A percentile compares a stretch with the other conserved stretches of the same genome.
phyloP scores from a whole-genome alignment of 2,797 vertebrate species.

The Triplophysa yarkandensis region DNA sequence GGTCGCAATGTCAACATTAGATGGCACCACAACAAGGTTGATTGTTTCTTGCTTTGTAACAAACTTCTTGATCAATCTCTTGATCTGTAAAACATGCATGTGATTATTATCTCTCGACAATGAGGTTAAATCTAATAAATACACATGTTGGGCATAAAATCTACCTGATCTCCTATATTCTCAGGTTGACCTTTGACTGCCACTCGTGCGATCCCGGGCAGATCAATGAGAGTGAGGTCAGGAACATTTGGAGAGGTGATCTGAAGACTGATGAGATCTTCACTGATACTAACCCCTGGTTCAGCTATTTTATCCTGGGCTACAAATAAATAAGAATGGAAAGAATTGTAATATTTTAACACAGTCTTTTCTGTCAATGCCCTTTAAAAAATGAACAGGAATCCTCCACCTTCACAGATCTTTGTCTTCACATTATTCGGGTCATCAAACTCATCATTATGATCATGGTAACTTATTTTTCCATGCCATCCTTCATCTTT shows the following conservation, averaged over 20 bases:
- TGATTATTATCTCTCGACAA: too few species aligned
- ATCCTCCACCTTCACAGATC: slow-evolving; percentile 59
- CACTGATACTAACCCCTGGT: slow-evolving; percentile 73
- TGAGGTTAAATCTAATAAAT: too few species aligned
- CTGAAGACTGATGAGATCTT: slow-evolving; percentile 83
- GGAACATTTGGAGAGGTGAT: slow-evolving; percentile 80
- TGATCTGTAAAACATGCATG: too few species aligned
- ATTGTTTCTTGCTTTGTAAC: too few species aligned
- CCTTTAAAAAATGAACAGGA: not conserved
- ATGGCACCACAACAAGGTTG: slow-evolving; percentile 89
- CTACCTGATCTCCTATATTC: slow-evolving; percentile 83
- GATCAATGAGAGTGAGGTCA: slow-evolving; percentile 89
- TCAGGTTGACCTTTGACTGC: slow-evolving; percentile 81
- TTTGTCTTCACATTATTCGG: slow-evolving; percentile 59
- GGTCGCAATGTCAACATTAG: slow-evolving; percentile 90
- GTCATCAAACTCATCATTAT: slow-evolving; percentile 44
- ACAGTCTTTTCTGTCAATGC: not conserved
- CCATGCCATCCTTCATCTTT: slow-evolving; percentile 65
- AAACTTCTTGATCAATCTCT: too few species aligned
- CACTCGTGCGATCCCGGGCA: slow-evolving; percentile 86
- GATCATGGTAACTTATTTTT: slow-evolving; percentile 66
- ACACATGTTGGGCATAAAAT: too few species aligned
- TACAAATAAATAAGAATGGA: slow-evolving; percentile 50
- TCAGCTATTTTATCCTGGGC: slow-evolving; percentile 75
- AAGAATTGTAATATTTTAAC: too few species aligned